Percentiles rank a stretch among this genome's conserved stretches.
phyloP scores from a whole-genome alignment of 2,113 vertebrate species.

The Hemicordylus capensis region DNA sequence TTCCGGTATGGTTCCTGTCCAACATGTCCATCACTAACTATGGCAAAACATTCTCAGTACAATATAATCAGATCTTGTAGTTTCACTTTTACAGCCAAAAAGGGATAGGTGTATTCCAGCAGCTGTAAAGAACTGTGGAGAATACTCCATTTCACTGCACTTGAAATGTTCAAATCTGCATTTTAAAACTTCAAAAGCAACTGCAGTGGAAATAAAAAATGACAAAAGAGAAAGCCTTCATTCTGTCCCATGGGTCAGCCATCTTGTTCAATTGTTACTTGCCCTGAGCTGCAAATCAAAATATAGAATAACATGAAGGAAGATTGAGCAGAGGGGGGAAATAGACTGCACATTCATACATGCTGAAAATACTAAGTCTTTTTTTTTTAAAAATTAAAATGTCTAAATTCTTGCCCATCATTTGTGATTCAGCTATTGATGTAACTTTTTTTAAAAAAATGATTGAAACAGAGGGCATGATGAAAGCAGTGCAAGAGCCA shows the following conservation, averaged over 20 bases:
- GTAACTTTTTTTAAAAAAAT: neutral
- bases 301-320: neutral
- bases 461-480: neutral
- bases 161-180: neutral
- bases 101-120: neutral
- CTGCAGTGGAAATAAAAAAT: neutral
- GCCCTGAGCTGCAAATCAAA: neutral
- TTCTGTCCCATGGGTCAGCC: slow-evolving; percentile 5
- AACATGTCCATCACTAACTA: slow-evolving; percentile 16
- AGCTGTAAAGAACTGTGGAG: slow-evolving; percentile 12
- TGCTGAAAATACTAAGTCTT: neutral
- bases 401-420: neutral
- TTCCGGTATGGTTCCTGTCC: slow-evolving; percentile 11
- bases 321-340: neutral
- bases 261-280: slow-evolving; percentile 7
- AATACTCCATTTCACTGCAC: slow-evolving; percentile 15
- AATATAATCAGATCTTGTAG: neutral
- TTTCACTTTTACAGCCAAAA: slow-evolving; percentile 1
- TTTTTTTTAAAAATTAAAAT: neutral
- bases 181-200: slow-evolving; percentile 33
- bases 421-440: neutral
- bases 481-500: neutral
- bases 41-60: neutral
- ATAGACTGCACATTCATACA: neutral
- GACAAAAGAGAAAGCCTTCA: neutral